Evolutionary conservation across 2,888 invertebrate species (phyloP).

Genomic region (Synergus japonicus): DNA sequence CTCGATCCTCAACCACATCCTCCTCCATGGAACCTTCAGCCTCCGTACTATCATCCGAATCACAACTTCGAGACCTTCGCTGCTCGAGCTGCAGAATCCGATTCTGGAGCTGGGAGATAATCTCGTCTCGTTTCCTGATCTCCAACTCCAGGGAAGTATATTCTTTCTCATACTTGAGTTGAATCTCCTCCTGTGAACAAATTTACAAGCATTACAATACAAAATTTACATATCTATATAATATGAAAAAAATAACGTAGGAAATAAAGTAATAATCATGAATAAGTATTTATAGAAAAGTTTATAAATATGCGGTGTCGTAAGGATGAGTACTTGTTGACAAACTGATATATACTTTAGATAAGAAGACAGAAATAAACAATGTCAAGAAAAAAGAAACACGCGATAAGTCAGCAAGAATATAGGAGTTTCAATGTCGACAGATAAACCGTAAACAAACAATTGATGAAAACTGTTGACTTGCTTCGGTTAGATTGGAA

Average conservation of each 20-base stretch:
- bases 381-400: no score
- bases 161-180: slow-evolving; percentile 78
- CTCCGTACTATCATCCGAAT: slow-evolving; percentile 71
- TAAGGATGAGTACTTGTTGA: no score
- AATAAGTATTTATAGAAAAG: no score
- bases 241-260: no score
- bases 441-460: not conserved
- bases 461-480: not conserved
- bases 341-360: no score
- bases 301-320: no score
- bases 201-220: not conserved
- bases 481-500: not conserved
- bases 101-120: slow-evolving; percentile 87
- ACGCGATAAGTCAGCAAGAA: no score
- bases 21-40: slow-evolving; percentile 72
- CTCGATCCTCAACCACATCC: slow-evolving; percentile 77
- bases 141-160: slow-evolving; percentile 89
- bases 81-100: slow-evolving; percentile 85
- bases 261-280: no score
- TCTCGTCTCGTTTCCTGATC: slow-evolving; percentile 88
- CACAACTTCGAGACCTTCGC: slow-evolving; percentile 52
- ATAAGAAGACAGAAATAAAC: no score
- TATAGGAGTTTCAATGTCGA: no score
- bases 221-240: no score
- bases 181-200: slow-evolving; percentile 77